A percentile compares a stretch with the other conserved stretches of the same genome.
These are phyloP conservation scores for Echeneis naucrates DNA, from an alignment of 2,797 vertebrate species.

Conservation along the genomic window DNA sequence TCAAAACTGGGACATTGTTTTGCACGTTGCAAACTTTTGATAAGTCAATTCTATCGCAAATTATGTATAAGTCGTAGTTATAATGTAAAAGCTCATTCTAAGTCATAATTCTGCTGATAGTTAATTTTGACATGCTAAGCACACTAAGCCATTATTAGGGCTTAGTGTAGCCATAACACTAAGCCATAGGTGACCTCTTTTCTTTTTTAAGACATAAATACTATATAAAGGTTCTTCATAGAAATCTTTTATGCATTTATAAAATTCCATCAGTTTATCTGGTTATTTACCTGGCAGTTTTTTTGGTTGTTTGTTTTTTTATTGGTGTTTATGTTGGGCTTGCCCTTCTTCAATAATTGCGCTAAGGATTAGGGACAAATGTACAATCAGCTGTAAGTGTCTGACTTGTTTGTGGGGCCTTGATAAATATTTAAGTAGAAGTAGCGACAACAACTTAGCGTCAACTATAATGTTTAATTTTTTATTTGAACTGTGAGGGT, in stretches of 20 bases:
- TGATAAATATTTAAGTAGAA: conserved; percentile 23
- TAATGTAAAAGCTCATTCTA: neutral
- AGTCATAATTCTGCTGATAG: neutral
- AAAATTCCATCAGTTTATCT: too few relatives aligned
- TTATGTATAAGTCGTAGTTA: neutral
- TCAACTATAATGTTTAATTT: conserved; percentile 5
- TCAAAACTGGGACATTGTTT: too few relatives aligned
- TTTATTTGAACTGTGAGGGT: neutral
- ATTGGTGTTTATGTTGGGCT: too few relatives aligned
- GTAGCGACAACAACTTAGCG: neutral
- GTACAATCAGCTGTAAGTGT: conserved; percentile 2
- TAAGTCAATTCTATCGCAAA: neutral
- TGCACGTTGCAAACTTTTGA: neutral
- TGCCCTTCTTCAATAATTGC: conserved; percentile 10
- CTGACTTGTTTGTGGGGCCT: conserved; percentile 30
- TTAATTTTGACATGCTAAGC: too few relatives aligned
- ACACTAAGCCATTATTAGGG: too few relatives aligned
- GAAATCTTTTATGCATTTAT: too few relatives aligned
- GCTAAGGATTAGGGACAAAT: neutral
- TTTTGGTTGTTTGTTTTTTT: too few relatives aligned
- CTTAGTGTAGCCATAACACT: too few relatives aligned
- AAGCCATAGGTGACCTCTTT: too few relatives aligned
- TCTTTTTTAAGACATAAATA: too few relatives aligned
- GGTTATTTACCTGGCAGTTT: too few relatives aligned
- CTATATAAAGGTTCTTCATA: too few relatives aligned